phyloP scores from a whole-genome alignment of 2,888 invertebrate genomes.

The Buathra laborator region DNA sequence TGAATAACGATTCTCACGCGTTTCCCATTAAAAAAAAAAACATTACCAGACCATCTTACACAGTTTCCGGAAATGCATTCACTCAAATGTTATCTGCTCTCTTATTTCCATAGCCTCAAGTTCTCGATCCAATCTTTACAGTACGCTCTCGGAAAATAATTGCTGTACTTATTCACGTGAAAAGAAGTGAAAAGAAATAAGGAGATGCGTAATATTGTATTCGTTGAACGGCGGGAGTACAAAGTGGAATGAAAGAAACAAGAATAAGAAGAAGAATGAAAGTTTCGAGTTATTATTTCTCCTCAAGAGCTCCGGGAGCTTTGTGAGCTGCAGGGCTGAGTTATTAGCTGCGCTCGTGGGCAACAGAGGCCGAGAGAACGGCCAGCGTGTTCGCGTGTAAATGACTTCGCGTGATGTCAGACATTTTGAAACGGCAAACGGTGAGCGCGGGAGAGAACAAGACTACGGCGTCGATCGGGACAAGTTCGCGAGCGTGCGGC shows the following conservation, averaged over 20 bases:
- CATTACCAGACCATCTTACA: too few species aligned
- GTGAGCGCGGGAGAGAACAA: conserved; percentile 12
- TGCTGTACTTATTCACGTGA: background rate
- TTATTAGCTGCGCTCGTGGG: conserved; percentile 31
- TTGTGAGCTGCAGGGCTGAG: conserved; percentile 37
- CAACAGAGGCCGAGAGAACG: conserved; percentile 3
- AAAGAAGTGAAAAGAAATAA: background rate
- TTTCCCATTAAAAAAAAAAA: too few species aligned
- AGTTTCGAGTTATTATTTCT: conserved; percentile 36
- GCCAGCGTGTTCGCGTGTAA: conserved; percentile 62
- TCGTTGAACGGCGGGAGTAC: background rate
- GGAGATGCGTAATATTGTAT: conserved; percentile 1
- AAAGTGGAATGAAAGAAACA: background rate
- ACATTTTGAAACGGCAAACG: conserved; percentile 45
- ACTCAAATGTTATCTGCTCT: too few species aligned
- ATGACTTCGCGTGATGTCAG: conserved; percentile 67
- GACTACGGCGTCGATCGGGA: conserved; percentile 34
- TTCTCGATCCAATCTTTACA: too few species aligned
- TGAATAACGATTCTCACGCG: too few species aligned
- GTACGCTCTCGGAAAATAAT: too few species aligned
- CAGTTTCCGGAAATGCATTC: too few species aligned
- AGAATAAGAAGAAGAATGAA: conserved; percentile 8
- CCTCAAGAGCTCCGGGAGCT: background rate
- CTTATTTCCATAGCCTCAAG: too few species aligned
- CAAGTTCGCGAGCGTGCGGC: conserved; percentile 17